Evolutionary conservation across 2,888 invertebrate genomes (phyloP).

Genomic region (Drosophila engyochracea): DNA sequence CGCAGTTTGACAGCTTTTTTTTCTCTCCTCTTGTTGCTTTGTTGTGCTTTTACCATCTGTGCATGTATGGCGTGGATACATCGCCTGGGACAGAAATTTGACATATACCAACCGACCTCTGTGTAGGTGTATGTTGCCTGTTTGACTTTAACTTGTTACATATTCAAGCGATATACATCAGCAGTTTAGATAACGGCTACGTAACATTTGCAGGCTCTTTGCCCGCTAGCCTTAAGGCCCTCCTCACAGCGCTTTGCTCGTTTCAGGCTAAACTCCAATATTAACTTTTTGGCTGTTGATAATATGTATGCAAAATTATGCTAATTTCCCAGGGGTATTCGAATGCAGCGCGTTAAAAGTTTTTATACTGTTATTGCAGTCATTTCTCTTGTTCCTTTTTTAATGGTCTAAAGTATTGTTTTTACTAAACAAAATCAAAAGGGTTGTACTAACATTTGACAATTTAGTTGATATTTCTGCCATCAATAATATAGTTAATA

Average conservation of each 20-base stretch:
- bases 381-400: conserved; percentile 1
- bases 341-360: conserved; percentile 66
- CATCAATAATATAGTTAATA: not conserved
- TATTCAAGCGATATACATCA: conserved; percentile 75
- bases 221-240: conserved; percentile 8
- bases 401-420: not conserved
- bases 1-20: conserved; percentile 57
- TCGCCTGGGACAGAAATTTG: conserved; percentile 46
- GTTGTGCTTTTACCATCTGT: conserved; percentile 30
- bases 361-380: conserved; percentile 52
- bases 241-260: conserved; percentile 2
- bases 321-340: conserved; percentile 71
- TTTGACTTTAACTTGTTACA: conserved; percentile 75
- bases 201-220: conserved; percentile 51
- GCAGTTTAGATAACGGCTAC: conserved; percentile 61
- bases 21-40: conserved; percentile 27
- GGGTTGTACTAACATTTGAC: not conserved
- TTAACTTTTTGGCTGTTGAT: conserved; percentile 42
- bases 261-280: conserved; percentile 19
- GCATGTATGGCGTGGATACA: conserved; percentile 29
- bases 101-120: conserved; percentile 14
- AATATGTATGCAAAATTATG: conserved; percentile 72
- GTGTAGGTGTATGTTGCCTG: conserved; percentile 50
- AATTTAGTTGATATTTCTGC: not conserved
- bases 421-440: not conserved